These are phyloP conservation scores for Lepeophtheirus nordmannii DNA, from an alignment of 2,888 invertebrate genomes.

Conservation along the genomic window DNA sequence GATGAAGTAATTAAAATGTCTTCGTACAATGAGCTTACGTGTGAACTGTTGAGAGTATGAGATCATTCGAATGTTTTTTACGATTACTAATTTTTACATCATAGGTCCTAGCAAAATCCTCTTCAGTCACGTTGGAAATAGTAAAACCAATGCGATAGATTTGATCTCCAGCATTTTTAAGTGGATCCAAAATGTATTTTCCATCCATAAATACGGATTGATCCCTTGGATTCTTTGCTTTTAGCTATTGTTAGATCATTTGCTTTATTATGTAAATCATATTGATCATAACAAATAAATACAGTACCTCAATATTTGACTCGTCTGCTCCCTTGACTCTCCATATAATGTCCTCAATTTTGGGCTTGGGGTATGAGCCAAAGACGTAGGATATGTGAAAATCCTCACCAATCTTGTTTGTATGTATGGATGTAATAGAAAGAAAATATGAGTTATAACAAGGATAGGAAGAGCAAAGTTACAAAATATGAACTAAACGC, in stretches of 20 bases:
- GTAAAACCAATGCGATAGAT: neutral
- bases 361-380: neutral
- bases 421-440: neutral
- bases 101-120: neutral
- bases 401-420: neutral
- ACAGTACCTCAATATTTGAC: neutral
- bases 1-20: neutral
- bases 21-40: neutral
- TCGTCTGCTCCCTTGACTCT: neutral
- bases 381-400: neutral
- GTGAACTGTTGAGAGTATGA: neutral
- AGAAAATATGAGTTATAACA: too few relatives aligned
- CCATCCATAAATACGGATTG: neutral
- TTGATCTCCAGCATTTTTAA: neutral
- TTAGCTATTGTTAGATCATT: neutral
- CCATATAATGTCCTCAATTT: neutral
- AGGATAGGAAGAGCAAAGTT: too few relatives aligned
- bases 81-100: neutral
- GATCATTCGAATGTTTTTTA: neutral
- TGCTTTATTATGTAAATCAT: too few relatives aligned
- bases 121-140: neutral
- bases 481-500: too few relatives aligned
- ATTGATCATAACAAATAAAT: too few relatives aligned
- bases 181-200: neutral
- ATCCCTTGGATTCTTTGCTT: neutral